Evolutionary conservation across 2,113 vertebrate genomes (phyloP), one percentile per base, ranked within the genome.

Genomic region (Numida meleagris): DNA sequence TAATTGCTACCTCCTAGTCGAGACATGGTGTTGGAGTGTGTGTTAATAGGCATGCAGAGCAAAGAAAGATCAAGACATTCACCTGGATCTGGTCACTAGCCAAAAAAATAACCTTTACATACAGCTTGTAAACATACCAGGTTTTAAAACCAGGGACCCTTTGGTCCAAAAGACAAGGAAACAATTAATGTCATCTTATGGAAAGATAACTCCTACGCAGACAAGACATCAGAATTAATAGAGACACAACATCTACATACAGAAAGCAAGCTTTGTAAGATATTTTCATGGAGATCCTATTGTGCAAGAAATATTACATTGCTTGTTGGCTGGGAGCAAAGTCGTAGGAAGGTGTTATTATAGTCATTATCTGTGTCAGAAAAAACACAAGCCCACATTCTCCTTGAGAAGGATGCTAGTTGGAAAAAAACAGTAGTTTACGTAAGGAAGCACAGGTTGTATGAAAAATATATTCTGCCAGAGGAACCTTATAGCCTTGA

Each of bases 311-410:
- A 91, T 66, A 62, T 70, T 82, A 4, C 27, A 36, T 38, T 7
- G 23, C 27, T 77, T 88, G 18, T 55, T 91, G 72, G 50, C 82
- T 80, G 27, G 34, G 27, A 94, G 79, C 45, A 83, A 77, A 82
- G 27, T 45, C 29, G 82, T 88, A 43, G 85, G 55, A 94, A 59
- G 67, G 42, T 90, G 72, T 80, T 91, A 70, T 76, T 91, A 93
- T 46, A 82, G 36, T 3, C 7, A 59, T 61, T 40, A 82, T 9
- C 10, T 66, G 33, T 62, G 19, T 81, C 76, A 74, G 89, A 53
- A 70, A 91, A 94, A 94, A 90, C 82, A 82, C 1, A 3, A 77
- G 42, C 72, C 68, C 66, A 42, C 2, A 0, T 70, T 71, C 55
- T 89, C 53, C 55, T 73, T 85, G n/a, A 86, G 74, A 86, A 89